phyloP scores from a whole-genome alignment of 2,113 vertebrate genomes.

The Bothrops jararaca region DNA sequence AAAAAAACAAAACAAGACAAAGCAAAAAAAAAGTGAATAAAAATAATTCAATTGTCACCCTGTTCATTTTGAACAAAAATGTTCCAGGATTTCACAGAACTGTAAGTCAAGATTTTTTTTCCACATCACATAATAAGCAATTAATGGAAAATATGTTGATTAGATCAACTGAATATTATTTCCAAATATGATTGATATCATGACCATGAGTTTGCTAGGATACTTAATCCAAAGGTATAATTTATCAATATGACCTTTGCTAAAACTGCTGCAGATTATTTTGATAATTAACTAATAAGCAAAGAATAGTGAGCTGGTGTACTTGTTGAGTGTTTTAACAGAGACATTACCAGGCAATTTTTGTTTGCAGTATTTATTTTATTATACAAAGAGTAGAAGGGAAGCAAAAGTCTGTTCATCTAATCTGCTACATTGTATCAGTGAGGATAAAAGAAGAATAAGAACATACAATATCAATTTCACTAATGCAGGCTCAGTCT shows the following conservation, averaged over 20 bases:
- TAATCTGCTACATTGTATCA: neutral
- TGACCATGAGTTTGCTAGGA: constrained; percentile 27
- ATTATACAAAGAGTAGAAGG: neutral
- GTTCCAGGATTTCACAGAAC: neutral
- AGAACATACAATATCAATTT: neutral
- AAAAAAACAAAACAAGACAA: neutral
- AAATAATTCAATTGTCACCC: neutral
- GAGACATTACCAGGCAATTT: constrained; percentile 2
- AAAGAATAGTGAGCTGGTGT: constrained; percentile 50
- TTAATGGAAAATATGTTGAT: constrained; percentile 36
- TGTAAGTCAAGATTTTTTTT: neutral
- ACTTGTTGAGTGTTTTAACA: constrained; percentile 25
- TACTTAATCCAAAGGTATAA: constrained; percentile 31
- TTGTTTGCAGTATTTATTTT: constrained; percentile 16
- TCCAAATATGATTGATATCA: constrained; percentile 28
- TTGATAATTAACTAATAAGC: constrained; percentile 45
- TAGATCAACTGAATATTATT: constrained; percentile 17
- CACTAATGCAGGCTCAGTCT: neutral
- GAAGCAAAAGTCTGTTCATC: neutral
- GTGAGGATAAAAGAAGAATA: too few relatives aligned
- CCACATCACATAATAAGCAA: constrained; percentile 26
- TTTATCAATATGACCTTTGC: constrained; percentile 38
- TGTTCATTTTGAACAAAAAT: neutral
- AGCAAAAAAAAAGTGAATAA: neutral
- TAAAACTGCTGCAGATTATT: constrained; percentile 42